Base-by-base conservation (phyloP, 1,140 invertebrate species). In the Listronotus bonariensis region DNA sequence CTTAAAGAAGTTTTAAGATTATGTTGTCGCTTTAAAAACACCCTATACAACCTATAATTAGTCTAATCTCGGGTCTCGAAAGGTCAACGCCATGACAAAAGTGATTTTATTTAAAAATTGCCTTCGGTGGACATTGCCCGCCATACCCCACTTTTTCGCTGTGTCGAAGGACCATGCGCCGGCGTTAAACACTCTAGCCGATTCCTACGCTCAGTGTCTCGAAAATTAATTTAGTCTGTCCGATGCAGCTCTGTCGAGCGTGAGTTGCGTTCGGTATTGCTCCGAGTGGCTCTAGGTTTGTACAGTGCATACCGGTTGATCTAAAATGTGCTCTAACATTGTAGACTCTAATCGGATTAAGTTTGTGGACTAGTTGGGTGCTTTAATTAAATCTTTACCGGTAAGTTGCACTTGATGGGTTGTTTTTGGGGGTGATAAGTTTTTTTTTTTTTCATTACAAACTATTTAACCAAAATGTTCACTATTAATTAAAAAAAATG, bases 21-120 rank as follows among this genome's bases (percentile, higher is more conserved):
- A 42, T 42, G 15, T 14, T 42, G 15, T 20, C 9, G 6, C 17
- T 20, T 51, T 14, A 20, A 14, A 32, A 51, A 51, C 26, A 51
- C 48, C 48, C 48, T 26, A 14, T 32, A 32, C 20, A 36, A 32
- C 52, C 34, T 59, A 49, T 59, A 34, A 38, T 59, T 59, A 48
- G 32, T 17, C 45, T 59, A 59, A 48, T 59, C 45, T 59, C 26
- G 17, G 45, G 43, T 49, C 11, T 48, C 60, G 6, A 58, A 60
- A 68, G 67, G 67, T 68, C 67, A 68, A 68, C 67, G 67, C 59
- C 67, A 68, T 60, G 56, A 57, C 61, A 64, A 65, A 64, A 59
- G 49, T 55, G 49, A 65, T 68, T 68, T 68, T 58, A 41, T 68
- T 69, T 62, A 69, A 65, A 69, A 69, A 69, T 42, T 53, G 45